phyloP scores from a whole-genome alignment of 2,797 vertebrate species.

The Fratercula arctica region DNA sequence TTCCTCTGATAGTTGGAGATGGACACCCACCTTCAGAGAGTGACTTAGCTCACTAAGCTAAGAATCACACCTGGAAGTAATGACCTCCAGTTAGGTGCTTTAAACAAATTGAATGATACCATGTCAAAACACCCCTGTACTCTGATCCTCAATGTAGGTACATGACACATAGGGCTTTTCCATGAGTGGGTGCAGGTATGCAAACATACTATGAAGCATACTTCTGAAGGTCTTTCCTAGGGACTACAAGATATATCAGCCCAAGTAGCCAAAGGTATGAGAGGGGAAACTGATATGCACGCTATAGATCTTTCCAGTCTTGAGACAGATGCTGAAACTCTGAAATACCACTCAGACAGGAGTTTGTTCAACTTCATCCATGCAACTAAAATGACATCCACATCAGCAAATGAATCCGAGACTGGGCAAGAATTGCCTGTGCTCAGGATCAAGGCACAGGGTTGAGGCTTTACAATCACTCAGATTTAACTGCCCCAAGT shows the following conservation, averaged over 20 bases:
- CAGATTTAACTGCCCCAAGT: background rate
- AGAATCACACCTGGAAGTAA: background rate
- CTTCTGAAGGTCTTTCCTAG: background rate
- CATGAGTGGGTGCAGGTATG: background rate
- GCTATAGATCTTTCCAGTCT: background rate
- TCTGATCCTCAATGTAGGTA: background rate
- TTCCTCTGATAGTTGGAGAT: background rate
- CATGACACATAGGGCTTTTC: rapidly evolving
- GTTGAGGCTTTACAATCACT: background rate
- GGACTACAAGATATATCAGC: background rate
- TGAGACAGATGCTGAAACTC: background rate
- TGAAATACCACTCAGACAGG: background rate
- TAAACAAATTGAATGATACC: background rate
- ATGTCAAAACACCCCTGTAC: background rate
- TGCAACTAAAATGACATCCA: background rate
- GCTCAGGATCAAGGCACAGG: background rate
- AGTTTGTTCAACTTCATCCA: background rate
- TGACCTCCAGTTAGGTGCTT: background rate
- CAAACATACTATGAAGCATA: background rate
- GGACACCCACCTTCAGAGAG: background rate
- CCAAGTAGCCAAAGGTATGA: background rate
- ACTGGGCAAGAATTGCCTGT: background rate
- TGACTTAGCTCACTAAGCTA: background rate
- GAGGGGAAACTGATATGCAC: background rate
- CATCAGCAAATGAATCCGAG: background rate